Base-by-base conservation (phyloP, 2,888 invertebrate species). In the Idaea dimidiata region DNA sequence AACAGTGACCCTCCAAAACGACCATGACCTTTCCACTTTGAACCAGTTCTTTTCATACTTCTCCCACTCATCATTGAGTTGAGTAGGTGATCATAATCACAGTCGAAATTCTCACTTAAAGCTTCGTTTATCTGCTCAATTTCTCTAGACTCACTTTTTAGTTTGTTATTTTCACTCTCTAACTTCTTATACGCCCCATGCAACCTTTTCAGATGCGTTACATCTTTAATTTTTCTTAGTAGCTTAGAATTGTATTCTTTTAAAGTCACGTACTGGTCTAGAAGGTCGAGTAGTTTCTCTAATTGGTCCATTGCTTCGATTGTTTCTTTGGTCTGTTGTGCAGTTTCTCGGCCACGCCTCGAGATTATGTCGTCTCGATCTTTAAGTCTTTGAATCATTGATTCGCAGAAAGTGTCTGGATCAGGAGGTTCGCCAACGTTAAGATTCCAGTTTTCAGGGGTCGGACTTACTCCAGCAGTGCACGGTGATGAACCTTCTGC, bases 261-360 rank as follows among this genome's bases (percentile, higher is more conserved):
- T 54, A 97, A 85, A 56, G 94, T 94, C 6, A 96, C 91, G 69
- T 97, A 93, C 76, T 97, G 96, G 76, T 97, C 96, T 83, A 97
- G 93, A 43, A 97, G 86, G 66, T 94, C 94, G 73, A 97, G 94
- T 7, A 97, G 91, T 73, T 96, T 96, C 71, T 96, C 97, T 59
- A 97, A 83, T 76, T 97, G 97, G 75, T 97, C 96, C 67, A 97
- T 93, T 0, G 95, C 94, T 71, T 95, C 94, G 14, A 95, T 88
- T 0, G 95, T 93, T 17, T 94, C 94, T 70, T 94, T 89, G 0
- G 94, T 93, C 43, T 90, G 93, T 3, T 91, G 83, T 58, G 95
- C 94, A 3, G 93, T 84, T 16, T 94, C 91, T 62, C 88, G 93
- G 0, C 94, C 93, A 7, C 94, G 89, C 64, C 84, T 88, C 16